phyloP scores from a whole-genome alignment of 1,140 invertebrate genomes.

The Pseudomyrmex cubaensis region DNA sequence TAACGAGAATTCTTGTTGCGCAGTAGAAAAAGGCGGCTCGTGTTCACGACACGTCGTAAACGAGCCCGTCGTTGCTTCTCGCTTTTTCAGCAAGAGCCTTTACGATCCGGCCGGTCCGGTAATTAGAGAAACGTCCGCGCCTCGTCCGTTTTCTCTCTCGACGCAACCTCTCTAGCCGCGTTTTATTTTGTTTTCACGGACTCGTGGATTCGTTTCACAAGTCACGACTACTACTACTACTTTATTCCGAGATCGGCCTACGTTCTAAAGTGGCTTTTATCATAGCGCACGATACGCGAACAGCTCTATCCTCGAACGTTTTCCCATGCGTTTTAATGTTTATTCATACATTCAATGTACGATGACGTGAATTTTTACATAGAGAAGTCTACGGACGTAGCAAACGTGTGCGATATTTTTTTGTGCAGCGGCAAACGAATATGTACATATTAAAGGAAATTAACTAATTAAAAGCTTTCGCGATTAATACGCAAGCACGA shows the following conservation, averaged over 20 bases:
- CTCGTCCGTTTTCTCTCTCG: constrained; percentile 7
- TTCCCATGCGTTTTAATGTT: constrained; percentile 20
- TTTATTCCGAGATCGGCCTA: not conserved
- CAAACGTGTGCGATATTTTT: too few relatives aligned
- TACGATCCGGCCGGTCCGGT: constrained; percentile 5
- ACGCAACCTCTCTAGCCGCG: not conserved
- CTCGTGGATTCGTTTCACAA: constrained; percentile 36
- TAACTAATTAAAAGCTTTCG: too few relatives aligned
- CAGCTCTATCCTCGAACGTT: not conserved
- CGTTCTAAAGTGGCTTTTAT: constrained; percentile 22
- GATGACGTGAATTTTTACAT: constrained; percentile 14
- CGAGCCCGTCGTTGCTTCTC: not conserved
- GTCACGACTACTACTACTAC: not conserved
- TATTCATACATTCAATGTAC: constrained; percentile 35
- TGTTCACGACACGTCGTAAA: not conserved
- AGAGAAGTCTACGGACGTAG: not conserved
- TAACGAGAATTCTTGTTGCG: constrained; percentile 33
- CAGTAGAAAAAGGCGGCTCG: not conserved
- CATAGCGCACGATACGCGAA: not conserved
- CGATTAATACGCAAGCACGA: too few relatives aligned
- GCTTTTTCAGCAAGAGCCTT: constrained; percentile 2
- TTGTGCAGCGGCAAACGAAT: too few relatives aligned
- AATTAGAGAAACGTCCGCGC: constrained; percentile 48
- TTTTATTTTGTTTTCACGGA: constrained; percentile 10
- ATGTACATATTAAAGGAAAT: too few relatives aligned